Evolutionary conservation across 2,888 invertebrate genomes (phyloP), one percentile per base, ranked within the genome.

Genomic region (Caprella mutica): DNA sequence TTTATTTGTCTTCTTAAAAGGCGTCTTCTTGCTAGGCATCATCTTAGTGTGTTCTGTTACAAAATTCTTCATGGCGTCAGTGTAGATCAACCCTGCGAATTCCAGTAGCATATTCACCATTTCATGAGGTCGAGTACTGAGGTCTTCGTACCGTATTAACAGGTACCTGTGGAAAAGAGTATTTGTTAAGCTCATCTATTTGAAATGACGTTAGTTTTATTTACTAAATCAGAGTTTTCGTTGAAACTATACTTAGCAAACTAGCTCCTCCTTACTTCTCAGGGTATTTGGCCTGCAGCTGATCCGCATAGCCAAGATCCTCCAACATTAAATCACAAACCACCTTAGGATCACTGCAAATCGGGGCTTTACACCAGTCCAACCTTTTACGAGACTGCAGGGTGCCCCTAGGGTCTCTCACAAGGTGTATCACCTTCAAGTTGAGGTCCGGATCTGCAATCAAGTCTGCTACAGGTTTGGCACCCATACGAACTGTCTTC

Each of bases 121-220:
- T 51, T 43, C 50, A 33, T 62, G 56, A 8, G 65, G 61, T 38
- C 57, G 27, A 2, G 58, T 44, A 12, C 65, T 52, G 27, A 67
- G n/a, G 42, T 67, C 67, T 40, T 67, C 67, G 38, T 67, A 67
- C 6, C 67, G 61, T 24, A 67, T 54, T 42, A 63, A 39, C 40
- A 58, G 17, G 35, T 58, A 61, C 42, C 61, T 61, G 55, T 9
- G 3, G 19, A 51, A 19, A 23, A n/a, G 9, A 33, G 14, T 33
- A 33, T 14, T 9, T 33, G 14, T 33, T 9, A 8, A 33, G 14
- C 14, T 9, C 33, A 33, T 8, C 9, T 33, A 33, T 33, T 33
- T 9, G 33, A 9, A 14, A 33, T 33, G 14, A 8, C 33, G 14
- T 14, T 9, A 14, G 33, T 8, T 9, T 33, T 33, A 33, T 33